phyloP scores from a whole-genome alignment of 92 coral and sea anemone species.

The Epizoanthus stellaris region DNA sequence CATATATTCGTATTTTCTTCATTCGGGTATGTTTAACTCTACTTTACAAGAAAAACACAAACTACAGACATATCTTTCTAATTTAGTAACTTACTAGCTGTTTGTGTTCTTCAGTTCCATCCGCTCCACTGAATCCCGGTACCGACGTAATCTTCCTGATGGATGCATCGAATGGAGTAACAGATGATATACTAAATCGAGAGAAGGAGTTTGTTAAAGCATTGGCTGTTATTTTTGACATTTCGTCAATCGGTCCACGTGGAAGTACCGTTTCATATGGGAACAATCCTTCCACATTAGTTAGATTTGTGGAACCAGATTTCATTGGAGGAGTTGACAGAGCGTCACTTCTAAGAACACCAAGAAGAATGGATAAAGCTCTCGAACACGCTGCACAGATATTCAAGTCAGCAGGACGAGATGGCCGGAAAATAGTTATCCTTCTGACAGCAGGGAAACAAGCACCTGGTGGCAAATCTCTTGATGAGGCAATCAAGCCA shows the following conservation, averaged over 20 bases:
- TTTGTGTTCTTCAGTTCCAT: conserved; percentile 45
- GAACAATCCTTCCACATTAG: conserved; percentile 42
- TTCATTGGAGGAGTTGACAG: conserved; percentile 17
- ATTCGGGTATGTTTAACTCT: too few species aligned
- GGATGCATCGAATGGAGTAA: conserved; percentile 74
- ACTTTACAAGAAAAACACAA: background rate
- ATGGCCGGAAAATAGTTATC: conserved; percentile 41
- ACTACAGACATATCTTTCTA: background rate
- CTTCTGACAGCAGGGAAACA: conserved; percentile 46
- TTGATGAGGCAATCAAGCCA: background rate
- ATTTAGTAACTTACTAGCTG: background rate
- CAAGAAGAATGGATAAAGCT: conserved; percentile 70
- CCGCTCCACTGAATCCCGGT: conserved; percentile 31
- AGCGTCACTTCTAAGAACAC: conserved; percentile 20
- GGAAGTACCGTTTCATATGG: conserved; percentile 64
- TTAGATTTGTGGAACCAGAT: conserved; percentile 21
- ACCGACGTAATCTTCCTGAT: conserved; percentile 71
- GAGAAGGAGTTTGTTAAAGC: conserved; percentile 68
- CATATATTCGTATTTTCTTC: too few species aligned
- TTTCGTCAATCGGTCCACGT: conserved; percentile 52
- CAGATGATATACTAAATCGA: conserved; percentile 41
- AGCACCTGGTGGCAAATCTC: conserved; percentile 44
- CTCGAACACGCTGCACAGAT: conserved; percentile 63
- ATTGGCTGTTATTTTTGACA: conserved; percentile 46
- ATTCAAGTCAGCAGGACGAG: conserved; percentile 26